Base-by-base conservation (phyloP, 2,888 invertebrate species). In the Ichneumoninae sp. region DNA sequence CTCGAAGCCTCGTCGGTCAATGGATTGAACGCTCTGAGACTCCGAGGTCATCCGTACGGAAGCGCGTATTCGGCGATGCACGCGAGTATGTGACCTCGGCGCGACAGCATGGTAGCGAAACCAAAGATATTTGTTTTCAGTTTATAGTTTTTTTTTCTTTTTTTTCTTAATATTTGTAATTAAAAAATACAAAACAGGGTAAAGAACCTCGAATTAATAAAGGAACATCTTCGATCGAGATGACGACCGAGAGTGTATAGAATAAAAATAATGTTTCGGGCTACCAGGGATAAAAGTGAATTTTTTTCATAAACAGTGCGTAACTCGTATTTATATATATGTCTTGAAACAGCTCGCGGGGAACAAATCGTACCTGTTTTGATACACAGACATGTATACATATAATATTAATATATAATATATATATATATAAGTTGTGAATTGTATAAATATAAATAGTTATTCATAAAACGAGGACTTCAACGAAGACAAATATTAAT, bases 41-140 rank as follows among this genome's bases (percentile, higher is more conserved):
- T 93, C 22, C 86, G 93, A 75, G 88, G 91, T 60, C 93, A 93
- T 87, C 92, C 93, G 8, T 94, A 93, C 75, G 90, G 92, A 22
- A 83, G 90, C 33, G 84, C 92, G 10, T 93, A 93, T 76, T 90
- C 93, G 0, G 91, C 93, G 1, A 93, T 94, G 93, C 93, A 93
- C 85, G 93, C 93, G 74, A 93, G 93, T 83, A 93, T 93, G 93
- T 94, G 90, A 91, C 87, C 77, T 81, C 69, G 6, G 63, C 30
- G 63, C 57, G 33, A 57, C 70, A 22, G 19, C 5, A 60, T 73
- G 10, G n/a, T 47, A 40, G 4, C n/a, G 10, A 79, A 52, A 50
- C 71, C 77, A 83, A 85, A 74, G 80, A 69, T 76, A 68, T 40
- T 52, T 16, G 44, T 77, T 47, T 22, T 19, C 36, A 66, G 33